Conservation (phyloP, 2,888 invertebrate species). For the Diplazon laetatorius region DNA sequence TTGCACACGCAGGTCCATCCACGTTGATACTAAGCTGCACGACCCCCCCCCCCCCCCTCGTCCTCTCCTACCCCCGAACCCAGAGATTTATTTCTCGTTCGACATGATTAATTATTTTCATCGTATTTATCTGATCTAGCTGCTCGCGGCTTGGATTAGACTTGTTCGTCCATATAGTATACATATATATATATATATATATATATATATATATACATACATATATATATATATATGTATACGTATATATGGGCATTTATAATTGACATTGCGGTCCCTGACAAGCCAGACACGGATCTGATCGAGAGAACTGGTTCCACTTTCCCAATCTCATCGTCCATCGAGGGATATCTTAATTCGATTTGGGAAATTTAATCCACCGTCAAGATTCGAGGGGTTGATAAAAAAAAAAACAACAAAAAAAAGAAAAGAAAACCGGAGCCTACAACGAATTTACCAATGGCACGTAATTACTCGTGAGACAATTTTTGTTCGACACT, state of each 20-base stretch:
- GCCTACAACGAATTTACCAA: not conserved
- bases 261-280: conserved; percentile 66
- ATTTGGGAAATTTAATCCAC: conserved; percentile 68
- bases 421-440: too few species aligned
- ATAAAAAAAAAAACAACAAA: too few species aligned
- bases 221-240: conserved; percentile 1
- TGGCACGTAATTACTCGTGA: not conserved
- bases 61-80: too few species aligned
- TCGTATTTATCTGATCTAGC: conserved; percentile 57
- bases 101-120: conserved; percentile 51
- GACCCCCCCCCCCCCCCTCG: too few species aligned
- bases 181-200: too few species aligned
- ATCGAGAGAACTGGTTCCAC: conserved; percentile 65
- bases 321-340: conserved; percentile 56
- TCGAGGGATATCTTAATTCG: conserved; percentile 67
- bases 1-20: conserved; percentile 50
- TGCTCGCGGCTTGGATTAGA: conserved; percentile 38
- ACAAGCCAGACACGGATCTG: conserved; percentile 60
- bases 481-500: not conserved
- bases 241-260: conserved; percentile 61
- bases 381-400: conserved; percentile 70
- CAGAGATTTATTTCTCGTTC: conserved; percentile 54
- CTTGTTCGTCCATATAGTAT: too few species aligned
- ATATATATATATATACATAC: conserved; percentile 16
- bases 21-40: conserved; percentile 44